Evolutionary conservation across 2,797 vertebrate species (phyloP).

Genomic region (Enteromius argenteus): DNA sequence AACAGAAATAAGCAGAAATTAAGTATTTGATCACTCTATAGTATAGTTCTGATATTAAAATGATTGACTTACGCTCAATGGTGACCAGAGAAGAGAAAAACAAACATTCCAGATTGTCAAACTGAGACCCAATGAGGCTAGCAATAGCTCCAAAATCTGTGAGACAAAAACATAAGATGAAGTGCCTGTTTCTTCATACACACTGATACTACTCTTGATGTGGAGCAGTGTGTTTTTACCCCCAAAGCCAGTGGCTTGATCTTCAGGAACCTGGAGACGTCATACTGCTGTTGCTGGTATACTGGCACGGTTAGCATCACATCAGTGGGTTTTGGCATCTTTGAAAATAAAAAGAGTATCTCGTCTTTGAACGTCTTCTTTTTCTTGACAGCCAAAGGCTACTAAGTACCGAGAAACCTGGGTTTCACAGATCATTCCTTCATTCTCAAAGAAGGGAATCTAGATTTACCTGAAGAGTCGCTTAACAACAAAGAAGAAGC

Average conservation of each 20-base stretch:
- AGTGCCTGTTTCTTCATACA: not conserved
- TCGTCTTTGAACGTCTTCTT: not conserved
- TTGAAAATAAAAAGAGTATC: not conserved
- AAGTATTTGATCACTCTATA: not conserved
- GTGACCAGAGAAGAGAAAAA: not conserved
- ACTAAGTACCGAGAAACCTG: not conserved
- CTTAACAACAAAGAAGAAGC: not conserved
- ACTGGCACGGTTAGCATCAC: not conserved
- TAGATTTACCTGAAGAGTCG: not conserved
- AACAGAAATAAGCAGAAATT: not conserved
- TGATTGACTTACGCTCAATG: not conserved
- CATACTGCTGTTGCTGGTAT: not conserved
- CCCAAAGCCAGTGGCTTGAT: constrained; percentile 12
- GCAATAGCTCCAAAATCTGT: constrained; percentile 6
- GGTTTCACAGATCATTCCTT: not conserved
- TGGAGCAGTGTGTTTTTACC: constrained; percentile 12
- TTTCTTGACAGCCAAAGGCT: not conserved
- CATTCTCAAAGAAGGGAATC: not conserved
- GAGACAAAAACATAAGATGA: not conserved
- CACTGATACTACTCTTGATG: not conserved
- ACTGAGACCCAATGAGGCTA: not conserved
- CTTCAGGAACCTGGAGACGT: constrained; percentile 9
- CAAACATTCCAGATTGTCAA: not conserved
- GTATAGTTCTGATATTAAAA: not conserved
- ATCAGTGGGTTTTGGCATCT: not conserved